Evolutionary conservation across 2,113 vertebrate genomes (phyloP).

Genomic region (Nycticryphes semicollaris): DNA sequence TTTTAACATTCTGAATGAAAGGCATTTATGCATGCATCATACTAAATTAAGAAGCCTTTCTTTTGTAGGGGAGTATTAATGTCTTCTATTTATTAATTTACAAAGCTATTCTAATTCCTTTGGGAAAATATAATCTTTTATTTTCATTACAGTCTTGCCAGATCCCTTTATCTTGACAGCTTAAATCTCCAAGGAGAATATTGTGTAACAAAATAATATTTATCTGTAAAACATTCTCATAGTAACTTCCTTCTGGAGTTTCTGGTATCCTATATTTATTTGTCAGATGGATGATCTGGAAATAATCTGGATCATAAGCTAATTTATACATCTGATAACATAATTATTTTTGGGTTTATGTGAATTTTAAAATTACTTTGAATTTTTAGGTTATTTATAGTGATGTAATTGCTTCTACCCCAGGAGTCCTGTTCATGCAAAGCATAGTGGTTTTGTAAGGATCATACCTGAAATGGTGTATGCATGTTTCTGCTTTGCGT

Average conservation of each 20-base stretch:
- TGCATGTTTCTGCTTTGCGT: neutral
- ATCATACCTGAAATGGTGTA: neutral
- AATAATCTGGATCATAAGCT: neutral
- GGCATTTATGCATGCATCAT: neutral
- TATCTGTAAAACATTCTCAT: neutral
- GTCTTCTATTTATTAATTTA: slow-evolving; percentile 33
- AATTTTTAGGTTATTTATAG: neutral
- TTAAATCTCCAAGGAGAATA: neutral
- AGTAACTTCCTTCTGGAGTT: neutral
- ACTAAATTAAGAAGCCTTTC: neutral
- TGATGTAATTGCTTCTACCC: neutral
- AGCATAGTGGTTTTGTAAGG: neutral
- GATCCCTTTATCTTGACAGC: slow-evolving; percentile 9
- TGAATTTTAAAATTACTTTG: neutral
- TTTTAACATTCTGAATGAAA: neutral
- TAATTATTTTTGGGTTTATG: neutral
- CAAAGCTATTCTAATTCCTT: neutral
- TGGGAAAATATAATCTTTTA: neutral
- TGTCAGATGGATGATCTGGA: neutral
- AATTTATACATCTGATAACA: neutral
- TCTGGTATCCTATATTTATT: neutral
- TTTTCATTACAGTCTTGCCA: neutral
- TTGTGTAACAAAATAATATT: neutral
- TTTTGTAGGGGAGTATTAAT: neutral
- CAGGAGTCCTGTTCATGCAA: neutral